Percentiles rank a stretch among this genome's conserved stretches.
Conservation (phyloP, 2,113 vertebrate genomes). For the Periophthalmus modestus region DNA sequence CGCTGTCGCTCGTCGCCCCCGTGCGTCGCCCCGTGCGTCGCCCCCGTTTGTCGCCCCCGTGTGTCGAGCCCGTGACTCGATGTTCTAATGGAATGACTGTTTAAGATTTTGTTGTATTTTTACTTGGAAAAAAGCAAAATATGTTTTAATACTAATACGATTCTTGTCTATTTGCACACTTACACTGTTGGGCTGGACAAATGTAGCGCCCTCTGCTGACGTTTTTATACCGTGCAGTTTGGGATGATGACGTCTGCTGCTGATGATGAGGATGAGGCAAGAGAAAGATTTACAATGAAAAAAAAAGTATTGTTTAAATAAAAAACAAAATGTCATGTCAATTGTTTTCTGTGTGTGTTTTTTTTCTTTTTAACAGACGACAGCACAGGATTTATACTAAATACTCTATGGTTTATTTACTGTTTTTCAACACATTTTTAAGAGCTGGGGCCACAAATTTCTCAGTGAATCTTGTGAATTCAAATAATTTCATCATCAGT, state of each 20-base stretch:
- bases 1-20: no score
- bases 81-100: constrained; percentile 15
- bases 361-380: neutral
- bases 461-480: no score
- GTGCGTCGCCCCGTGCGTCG: no score
- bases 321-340: constrained; percentile 43
- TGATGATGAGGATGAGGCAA: constrained; percentile 5
- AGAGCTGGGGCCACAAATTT: no score
- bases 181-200: constrained; percentile 56
- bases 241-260: constrained; percentile 13
- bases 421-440: no score
- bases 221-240: constrained; percentile 58
- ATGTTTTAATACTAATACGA: constrained; percentile 35
- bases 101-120: constrained; percentile 6
- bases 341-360: neutral
- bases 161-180: constrained; percentile 49
- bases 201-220: constrained; percentile 44
- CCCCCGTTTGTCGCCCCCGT: no score
- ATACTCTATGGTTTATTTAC: no score
- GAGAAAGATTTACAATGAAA: neutral
- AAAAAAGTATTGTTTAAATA: constrained; percentile 27
- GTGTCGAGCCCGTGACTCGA: no score
- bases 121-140: constrained; percentile 22
- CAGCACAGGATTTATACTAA: no score
- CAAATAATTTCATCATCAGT: no score